phyloP scores from a whole-genome alignment of 2,113 vertebrate species.

The Microtus montanus region DNA sequence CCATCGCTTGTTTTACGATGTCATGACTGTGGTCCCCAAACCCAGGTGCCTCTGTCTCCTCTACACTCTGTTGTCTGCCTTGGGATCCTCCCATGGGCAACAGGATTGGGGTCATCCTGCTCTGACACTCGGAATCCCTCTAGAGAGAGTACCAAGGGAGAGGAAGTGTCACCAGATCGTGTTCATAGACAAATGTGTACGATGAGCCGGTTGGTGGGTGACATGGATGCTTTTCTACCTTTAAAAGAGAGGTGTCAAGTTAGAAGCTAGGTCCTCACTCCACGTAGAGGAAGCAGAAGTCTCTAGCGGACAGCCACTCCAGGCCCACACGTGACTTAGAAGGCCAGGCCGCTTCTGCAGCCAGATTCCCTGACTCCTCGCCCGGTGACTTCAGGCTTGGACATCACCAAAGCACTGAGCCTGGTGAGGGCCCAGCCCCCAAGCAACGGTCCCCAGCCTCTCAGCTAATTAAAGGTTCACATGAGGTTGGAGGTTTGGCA shows the following conservation, averaged over 20 bases:
- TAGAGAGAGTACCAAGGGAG: accelerated
- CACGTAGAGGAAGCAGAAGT: background rate
- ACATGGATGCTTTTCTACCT: background rate
- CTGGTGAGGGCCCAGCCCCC: background rate
- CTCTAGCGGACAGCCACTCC: accelerated
- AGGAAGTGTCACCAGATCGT: background rate
- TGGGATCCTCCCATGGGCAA: background rate
- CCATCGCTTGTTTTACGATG: accelerated
- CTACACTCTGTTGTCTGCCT: background rate
- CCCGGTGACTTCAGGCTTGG: background rate
- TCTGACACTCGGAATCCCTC: background rate
- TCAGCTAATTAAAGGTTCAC: constrained; percentile 27
- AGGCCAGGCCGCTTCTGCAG: accelerated
- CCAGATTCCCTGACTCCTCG: background rate
- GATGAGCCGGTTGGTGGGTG: no score
- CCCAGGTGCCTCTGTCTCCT: background rate
- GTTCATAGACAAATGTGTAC: no score
- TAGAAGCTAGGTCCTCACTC: background rate
- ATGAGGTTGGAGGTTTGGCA: background rate
- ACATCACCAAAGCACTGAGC: background rate
- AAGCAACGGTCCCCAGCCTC: background rate
- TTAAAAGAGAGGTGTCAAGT: no score
- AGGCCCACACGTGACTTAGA: accelerated
- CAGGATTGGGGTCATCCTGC: background rate
- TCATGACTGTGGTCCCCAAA: no score